phyloP scores from a whole-genome alignment of 2,113 vertebrate genomes.

The Rhodinocichla rosea region DNA sequence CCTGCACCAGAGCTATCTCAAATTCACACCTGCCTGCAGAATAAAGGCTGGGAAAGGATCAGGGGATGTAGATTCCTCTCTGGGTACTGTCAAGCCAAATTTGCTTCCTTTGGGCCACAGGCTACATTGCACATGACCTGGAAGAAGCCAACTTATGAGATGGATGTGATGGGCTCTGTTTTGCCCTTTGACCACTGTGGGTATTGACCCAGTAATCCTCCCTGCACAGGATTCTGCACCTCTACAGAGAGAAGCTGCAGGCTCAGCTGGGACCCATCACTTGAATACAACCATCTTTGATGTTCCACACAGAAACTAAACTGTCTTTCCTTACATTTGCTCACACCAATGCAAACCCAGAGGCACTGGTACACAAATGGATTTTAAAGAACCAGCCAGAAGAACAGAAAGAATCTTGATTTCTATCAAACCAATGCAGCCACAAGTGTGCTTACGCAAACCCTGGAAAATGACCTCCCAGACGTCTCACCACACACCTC shows the following conservation, averaged over 20 bases:
- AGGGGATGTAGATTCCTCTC: background rate
- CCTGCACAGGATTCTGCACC: background rate
- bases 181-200: background rate
- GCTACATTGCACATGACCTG: background rate
- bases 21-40: background rate
- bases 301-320: background rate
- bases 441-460: rapidly evolving
- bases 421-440: background rate
- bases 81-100: background rate
- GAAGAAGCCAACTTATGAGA: background rate
- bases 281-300: background rate
- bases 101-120: background rate
- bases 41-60: background rate
- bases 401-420: background rate
- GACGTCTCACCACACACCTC: background rate
- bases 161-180: background rate
- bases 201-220: background rate
- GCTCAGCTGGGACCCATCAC: background rate
- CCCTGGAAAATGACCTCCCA: background rate
- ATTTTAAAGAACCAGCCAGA: background rate
- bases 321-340: background rate
- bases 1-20: background rate
- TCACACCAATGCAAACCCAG: background rate
- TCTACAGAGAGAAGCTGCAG: background rate
- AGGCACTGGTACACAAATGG: rapidly evolving